Percentiles rank a stretch among this genome's conserved stretches.
Conservation (phyloP, 2,888 invertebrate species). For the Tricholauxania praeusta region DNA sequence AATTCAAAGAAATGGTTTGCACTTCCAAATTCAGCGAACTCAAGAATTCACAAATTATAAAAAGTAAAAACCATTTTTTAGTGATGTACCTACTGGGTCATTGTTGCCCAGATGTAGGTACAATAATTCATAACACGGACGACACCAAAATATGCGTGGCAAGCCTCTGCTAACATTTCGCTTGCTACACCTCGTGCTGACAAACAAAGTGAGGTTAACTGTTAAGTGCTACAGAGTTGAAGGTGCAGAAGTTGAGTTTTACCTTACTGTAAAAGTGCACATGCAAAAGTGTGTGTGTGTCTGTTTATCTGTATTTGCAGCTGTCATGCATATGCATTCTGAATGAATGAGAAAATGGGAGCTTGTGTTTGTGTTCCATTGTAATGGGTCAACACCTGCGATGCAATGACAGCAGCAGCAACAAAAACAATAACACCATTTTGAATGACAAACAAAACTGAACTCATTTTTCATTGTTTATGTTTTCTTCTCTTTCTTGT, state of each 20-base stretch:
- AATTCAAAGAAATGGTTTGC: too few relatives aligned
- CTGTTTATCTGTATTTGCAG: background rate
- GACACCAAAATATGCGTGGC: too few relatives aligned
- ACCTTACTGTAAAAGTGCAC: background rate
- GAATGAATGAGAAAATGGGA: background rate
- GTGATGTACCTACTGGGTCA: too few relatives aligned
- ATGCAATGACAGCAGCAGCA: background rate
- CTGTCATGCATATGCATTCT: background rate
- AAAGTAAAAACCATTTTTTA: too few relatives aligned
- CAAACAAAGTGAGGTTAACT: conserved; percentile 1
- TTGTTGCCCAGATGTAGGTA: too few relatives aligned
- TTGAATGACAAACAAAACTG: too few relatives aligned
- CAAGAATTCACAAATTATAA: too few relatives aligned
- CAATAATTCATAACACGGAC: too few relatives aligned
- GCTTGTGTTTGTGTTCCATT: conserved; percentile 6
- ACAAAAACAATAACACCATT: conserved; percentile 4
- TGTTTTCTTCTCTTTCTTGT: background rate
- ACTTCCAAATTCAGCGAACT: too few relatives aligned
- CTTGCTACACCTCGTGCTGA: background rate
- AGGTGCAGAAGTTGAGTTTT: background rate
- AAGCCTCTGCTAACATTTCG: too few relatives aligned
- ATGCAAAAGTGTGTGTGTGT: background rate
- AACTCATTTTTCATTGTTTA: background rate
- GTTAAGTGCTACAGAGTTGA: conserved; percentile 5
- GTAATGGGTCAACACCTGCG: conserved; percentile 19